Evolutionary conservation across 2,888 invertebrate genomes (phyloP), one percentile per base, ranked within the genome.

Genomic region (Eupithecia abbreviata): DNA sequence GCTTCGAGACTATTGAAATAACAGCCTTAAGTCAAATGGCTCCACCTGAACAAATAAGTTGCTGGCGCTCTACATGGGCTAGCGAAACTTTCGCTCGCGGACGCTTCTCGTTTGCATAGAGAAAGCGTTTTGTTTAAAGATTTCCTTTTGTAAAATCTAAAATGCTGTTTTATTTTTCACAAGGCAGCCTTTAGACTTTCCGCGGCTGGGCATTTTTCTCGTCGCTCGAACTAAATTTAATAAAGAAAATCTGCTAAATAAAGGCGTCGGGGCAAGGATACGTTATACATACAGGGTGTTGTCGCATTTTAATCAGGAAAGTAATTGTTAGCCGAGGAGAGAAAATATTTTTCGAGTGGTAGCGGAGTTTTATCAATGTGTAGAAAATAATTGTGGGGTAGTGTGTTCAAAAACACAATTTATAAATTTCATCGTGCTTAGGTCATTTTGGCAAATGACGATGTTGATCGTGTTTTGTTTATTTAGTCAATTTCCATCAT

Each of bases 51-150:
- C 43, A 66, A 66, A 42, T 66, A 68, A 45, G 67, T 68, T 18
- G 43, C n/a, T 68, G 45, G 67, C 51, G 4, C 75, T 75, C 69
- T 71, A 74, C 74, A 77, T 67, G 79, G 76, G 75, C 73, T 78
- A 73, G 77, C 81, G 82, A 79, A 92, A 93, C 92, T 93, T 93
- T 92, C 90, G 81, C 85, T 87, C 79, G 81, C 84, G 84, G 81
- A 84, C 84, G 80, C 75, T 74, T 79, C 85, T 90, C 89, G 91
- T 92, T 93, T 92, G 90, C 92, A 91, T 92, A 91, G 89, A 91
- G 92, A 93, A 92, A 92, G 89, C 91, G 86, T 90, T 90, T 90
- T 89, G 88, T 90, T 88, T 86, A 85, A 89, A 89, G 87, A 91
- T 92, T 91, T 89, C 86, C 88, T 89, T 90, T 91, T 90, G 87